Conservation (phyloP, 2,888 invertebrate species). For the Temnothorax unifasciatus region DNA sequence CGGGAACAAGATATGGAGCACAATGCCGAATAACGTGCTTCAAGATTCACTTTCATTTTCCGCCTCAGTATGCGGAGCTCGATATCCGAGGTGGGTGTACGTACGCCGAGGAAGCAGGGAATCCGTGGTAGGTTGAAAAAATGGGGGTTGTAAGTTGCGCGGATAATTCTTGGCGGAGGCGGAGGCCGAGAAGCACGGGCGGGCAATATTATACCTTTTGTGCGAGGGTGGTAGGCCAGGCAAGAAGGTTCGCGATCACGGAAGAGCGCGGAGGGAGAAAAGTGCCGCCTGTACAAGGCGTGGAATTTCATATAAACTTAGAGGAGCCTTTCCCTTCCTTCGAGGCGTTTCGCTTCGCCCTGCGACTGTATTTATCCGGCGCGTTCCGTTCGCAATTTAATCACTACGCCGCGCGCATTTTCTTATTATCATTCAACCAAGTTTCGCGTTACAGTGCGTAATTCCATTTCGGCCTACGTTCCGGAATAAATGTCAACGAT, state of each 20-base stretch:
- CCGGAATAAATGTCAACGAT: neutral
- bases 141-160: conserved; percentile 79
- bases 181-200: conserved; percentile 64
- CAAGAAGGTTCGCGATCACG: conserved; percentile 68
- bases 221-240: conserved; percentile 66
- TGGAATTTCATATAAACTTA: conserved; percentile 83
- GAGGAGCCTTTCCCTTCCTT: conserved; percentile 70
- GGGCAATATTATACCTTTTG: conserved; percentile 67
- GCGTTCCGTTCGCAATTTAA: conserved; percentile 50
- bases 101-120: conserved; percentile 55
- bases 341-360: conserved; percentile 44
- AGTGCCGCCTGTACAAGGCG: conserved; percentile 78
- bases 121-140: conserved; percentile 75
- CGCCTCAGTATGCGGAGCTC: conserved; percentile 54
- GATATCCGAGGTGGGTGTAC: conserved; percentile 44
- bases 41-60: conserved; percentile 77
- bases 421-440: conserved; percentile 50
- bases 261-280: conserved; percentile 52
- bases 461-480: conserved; percentile 1
- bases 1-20: conserved; percentile 42
- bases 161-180: conserved; percentile 79
- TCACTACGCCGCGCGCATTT: conserved; percentile 47
- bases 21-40: conserved; percentile 77
- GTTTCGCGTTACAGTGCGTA: conserved; percentile 36
- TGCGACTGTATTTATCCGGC: conserved; percentile 21